Conservation (phyloP, 1,140 invertebrate species). For the Pentalonia nigronervosa region DNA sequence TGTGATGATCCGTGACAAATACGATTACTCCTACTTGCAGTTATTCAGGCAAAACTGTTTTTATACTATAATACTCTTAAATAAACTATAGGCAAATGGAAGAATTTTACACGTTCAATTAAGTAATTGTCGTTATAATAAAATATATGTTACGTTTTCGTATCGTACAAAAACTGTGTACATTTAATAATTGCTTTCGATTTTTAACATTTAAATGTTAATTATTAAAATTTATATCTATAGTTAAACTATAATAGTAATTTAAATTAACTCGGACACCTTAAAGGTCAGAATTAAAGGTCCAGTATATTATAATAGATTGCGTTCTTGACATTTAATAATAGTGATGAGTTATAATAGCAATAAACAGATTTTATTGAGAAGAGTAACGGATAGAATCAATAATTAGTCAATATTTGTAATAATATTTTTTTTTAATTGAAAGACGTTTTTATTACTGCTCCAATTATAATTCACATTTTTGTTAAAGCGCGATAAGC, state of each 20-base stretch:
- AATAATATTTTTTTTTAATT: no score
- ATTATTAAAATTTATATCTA: neutral
- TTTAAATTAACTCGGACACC: no score
- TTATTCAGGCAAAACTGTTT: neutral
- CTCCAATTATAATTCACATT: no score
- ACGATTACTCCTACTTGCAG: neutral
- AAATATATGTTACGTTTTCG: neutral
- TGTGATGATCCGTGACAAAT: neutral
- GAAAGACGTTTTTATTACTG: no score
- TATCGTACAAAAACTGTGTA: neutral
- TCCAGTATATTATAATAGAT: no score
- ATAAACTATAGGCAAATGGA: neutral
- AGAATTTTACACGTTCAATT: neutral
- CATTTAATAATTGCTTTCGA: neutral
- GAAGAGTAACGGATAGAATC: no score
- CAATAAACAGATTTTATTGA: no score
- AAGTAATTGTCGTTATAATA: neutral
- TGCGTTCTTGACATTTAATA: no score
- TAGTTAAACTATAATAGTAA: neutral
- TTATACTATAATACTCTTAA: neutral
- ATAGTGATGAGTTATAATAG: no score
- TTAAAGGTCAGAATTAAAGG: no score
- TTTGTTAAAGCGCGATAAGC: no score
- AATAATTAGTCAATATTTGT: no score
- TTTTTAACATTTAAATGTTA: neutral